These are phyloP conservation scores for Apolygus lucorum DNA, from an alignment of 1,140 invertebrate genomes.

Conservation along the genomic window DNA sequence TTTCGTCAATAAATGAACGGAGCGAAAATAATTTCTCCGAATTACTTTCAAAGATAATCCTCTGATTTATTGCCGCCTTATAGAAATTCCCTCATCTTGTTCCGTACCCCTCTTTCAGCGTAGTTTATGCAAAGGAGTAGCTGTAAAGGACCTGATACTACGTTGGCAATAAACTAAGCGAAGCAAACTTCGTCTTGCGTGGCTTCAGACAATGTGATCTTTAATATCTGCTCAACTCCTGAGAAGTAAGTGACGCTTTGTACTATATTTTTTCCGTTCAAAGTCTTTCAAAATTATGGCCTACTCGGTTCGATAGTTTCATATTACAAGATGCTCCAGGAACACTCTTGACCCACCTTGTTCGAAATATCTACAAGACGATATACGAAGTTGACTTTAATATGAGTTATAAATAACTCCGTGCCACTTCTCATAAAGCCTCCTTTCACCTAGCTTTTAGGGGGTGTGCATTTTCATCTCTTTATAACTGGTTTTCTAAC, in stretches of 20 bases:
- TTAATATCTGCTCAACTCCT: slow-evolving; percentile 5
- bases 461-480: too few relatives aligned
- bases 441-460: too few relatives aligned
- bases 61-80: slow-evolving; percentile 9
- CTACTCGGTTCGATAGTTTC: too few relatives aligned
- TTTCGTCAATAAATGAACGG: too few relatives aligned
- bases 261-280: not conserved
- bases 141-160: not conserved
- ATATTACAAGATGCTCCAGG: too few relatives aligned
- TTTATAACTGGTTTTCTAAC: too few relatives aligned
- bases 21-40: slow-evolving; percentile 8
- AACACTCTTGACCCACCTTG: too few relatives aligned
- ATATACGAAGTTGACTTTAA: too few relatives aligned
- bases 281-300: slow-evolving; percentile 2
- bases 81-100: not conserved
- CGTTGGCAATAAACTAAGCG: slow-evolving; percentile 2
- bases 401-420: too few relatives aligned
- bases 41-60: not conserved
- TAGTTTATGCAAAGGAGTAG: not conserved
- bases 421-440: too few relatives aligned
- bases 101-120: not conserved
- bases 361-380: too few relatives aligned
- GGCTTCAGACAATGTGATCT: not conserved
- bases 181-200: slow-evolving; percentile 5
- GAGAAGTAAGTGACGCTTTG: not conserved